Conservation (phyloP, 2,797 vertebrate genomes). For the Notamacropus eugenii region DNA sequence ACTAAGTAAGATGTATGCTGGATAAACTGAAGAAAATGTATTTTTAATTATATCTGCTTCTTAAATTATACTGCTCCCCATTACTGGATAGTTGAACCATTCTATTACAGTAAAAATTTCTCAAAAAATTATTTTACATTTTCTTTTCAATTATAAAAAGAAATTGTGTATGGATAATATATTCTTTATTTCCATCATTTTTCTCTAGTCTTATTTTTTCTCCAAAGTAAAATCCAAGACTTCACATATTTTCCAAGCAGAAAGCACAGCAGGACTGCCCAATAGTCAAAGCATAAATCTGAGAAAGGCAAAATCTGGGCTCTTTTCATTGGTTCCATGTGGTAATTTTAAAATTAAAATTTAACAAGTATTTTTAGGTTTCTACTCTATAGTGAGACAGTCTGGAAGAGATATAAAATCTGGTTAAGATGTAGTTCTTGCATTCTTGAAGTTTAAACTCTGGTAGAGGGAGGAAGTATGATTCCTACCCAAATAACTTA, state of each 20-base stretch:
- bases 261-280: neutral
- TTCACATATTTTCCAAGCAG: constrained; percentile 15
- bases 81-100: neutral
- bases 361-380: neutral
- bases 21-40: neutral
- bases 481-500: neutral
- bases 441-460: neutral
- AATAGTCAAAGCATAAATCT: neutral
- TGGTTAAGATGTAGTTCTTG: neutral
- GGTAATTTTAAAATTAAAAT: neutral
- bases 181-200: constrained; percentile 9
- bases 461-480: neutral
- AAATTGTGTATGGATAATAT: neutral
- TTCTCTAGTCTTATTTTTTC: neutral
- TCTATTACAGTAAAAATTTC: constrained; percentile 43
- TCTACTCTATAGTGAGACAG: neutral
- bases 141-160: neutral
- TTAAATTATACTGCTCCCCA: neutral
- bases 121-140: neutral
- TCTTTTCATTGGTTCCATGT: constrained; percentile 33
- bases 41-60: neutral
- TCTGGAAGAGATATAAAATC: neutral
- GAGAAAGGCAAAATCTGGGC: neutral
- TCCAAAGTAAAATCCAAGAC: constrained; percentile 20
- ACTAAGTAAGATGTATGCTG: neutral